These are phyloP conservation scores for Agrotis exclamationis DNA, from an alignment of 2,888 invertebrate genomes.

Conservation along the genomic window DNA sequence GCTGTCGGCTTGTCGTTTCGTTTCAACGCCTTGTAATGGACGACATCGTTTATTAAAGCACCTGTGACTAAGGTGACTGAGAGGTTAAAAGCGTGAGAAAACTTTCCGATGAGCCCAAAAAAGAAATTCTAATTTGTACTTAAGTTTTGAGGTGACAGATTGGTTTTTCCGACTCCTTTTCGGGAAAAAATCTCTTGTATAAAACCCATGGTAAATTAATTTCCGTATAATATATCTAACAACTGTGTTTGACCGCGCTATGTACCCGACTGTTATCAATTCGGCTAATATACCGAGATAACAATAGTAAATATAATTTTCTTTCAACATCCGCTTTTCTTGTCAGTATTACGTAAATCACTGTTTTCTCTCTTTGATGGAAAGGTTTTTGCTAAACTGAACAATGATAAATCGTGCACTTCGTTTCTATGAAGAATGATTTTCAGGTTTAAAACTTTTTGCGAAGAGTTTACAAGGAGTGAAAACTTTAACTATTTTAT, in stretches of 20 bases:
- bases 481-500: conserved; percentile 36
- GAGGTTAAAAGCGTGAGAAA: conserved; percentile 26
- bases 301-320: conserved; percentile 47
- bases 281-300: conserved; percentile 44
- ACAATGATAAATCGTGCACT: conserved; percentile 30
- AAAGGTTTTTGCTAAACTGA: conserved; percentile 28
- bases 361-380: conserved; percentile 17
- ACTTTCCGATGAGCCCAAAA: neutral
- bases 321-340: conserved; percentile 53
- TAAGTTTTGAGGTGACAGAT: neutral
- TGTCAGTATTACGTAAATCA: conserved; percentile 39
- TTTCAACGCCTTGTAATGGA: conserved; percentile 47
- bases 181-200: neutral
- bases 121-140: neutral
- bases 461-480: conserved; percentile 24
- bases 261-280: conserved; percentile 45
- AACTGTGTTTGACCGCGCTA: conserved; percentile 33
- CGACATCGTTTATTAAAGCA: conserved; percentile 46
- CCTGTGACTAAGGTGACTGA: conserved; percentile 3
- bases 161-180: neutral
- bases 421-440: conserved; percentile 25
- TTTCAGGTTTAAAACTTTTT: conserved; percentile 33
- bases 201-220: conserved; percentile 24
- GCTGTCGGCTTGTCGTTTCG: conserved; percentile 35
- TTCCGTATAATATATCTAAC: conserved; percentile 24